These are phyloP conservation scores for Serilophus lunatus DNA, from an alignment of 2,113 vertebrate species.

Conservation along the genomic window DNA sequence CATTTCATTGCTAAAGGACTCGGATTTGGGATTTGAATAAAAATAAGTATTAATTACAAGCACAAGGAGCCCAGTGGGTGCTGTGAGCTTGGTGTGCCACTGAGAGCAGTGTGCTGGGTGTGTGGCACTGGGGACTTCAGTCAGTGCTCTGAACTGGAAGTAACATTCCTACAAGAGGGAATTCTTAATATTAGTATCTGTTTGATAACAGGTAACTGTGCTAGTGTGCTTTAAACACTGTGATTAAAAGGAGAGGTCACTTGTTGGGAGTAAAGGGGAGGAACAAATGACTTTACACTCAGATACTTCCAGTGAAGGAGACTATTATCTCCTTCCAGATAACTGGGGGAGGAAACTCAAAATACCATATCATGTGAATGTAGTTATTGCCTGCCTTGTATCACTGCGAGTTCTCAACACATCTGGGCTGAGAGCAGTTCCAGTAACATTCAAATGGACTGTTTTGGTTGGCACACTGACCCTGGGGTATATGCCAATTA, in stretches of 20 bases:
- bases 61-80: not conserved
- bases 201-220: not conserved
- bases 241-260: not conserved
- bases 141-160: not conserved
- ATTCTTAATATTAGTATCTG: not conserved
- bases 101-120: not conserved
- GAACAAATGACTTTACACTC: not conserved
- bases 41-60: not conserved
- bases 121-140: not conserved
- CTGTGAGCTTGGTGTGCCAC: not conserved
- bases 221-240: not conserved
- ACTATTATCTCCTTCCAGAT: conserved; percentile 66
- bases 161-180: not conserved
- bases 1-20: not conserved
- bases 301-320: conserved; percentile 47
- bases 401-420: conserved; percentile 77
- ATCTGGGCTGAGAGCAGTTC: conserved; percentile 80
- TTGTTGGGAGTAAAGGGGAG: not conserved
- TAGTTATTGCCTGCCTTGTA: conserved; percentile 78
- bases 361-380: conserved; percentile 75
- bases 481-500: conserved; percentile 81
- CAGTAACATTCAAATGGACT: conserved; percentile 78
- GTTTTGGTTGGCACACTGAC: conserved; percentile 85
- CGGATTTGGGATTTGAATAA: not conserved
- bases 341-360: conserved; percentile 59